Percentiles rank a stretch among this genome's conserved stretches.
Evolutionary conservation across 1,140 invertebrate species (phyloP).

Genomic region (Meteorus sp.): DNA sequence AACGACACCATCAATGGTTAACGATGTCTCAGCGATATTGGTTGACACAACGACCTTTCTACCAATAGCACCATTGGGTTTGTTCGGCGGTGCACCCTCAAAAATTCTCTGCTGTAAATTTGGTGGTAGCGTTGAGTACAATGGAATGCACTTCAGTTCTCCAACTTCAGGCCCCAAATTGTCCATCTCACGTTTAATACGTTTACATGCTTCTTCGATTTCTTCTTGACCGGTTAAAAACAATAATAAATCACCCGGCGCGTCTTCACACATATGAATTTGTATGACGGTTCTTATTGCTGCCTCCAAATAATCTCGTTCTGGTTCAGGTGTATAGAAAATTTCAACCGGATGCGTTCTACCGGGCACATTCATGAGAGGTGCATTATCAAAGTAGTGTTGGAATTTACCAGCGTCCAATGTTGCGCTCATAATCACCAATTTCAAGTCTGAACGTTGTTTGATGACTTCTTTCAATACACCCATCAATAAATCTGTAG

Average conservation of each 20-base stretch:
- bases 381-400: conserved; percentile 97
- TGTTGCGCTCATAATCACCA: conserved; percentile 99
- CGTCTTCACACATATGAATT: conserved; percentile 99
- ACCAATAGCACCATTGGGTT: conserved; percentile 92
- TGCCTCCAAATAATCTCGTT: conserved; percentile 97
- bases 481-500: conserved; percentile 99
- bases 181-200: conserved; percentile 95
- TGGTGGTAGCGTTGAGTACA: conserved; percentile 98
- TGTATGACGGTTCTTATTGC: conserved; percentile 98
- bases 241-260: conserved; percentile 88
- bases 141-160: conserved; percentile 96
- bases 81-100: conserved; percentile 90
- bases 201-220: conserved; percentile 99
- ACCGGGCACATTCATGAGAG: conserved; percentile 97
- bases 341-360: conserved; percentile 97
- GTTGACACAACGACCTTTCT: conserved; percentile 97
- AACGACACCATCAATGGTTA: conserved; percentile 99
- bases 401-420: conserved; percentile 99
- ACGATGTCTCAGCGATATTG: conserved; percentile 98
- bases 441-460: conserved; percentile 90
- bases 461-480: conserved; percentile 97
- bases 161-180: conserved; percentile 96
- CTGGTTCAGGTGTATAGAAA: conserved; percentile 98
- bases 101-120: conserved; percentile 98
- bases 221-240: conserved; percentile 96